Conservation (phyloP, 2,888 invertebrate species). For the Cordilura impudica region DNA sequence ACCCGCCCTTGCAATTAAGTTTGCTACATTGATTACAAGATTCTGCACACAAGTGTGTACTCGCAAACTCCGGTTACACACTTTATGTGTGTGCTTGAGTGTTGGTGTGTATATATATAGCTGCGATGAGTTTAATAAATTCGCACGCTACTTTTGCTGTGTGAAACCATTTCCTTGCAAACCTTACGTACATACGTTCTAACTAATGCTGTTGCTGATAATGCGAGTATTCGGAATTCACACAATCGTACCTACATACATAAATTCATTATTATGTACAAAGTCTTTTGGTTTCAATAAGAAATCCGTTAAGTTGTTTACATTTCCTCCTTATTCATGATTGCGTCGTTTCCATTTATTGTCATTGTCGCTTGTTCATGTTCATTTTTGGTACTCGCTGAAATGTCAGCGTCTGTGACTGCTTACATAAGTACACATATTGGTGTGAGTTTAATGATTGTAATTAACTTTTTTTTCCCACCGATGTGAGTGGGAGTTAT, state of each 20-base stretch:
- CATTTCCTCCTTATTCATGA: conserved; percentile 55
- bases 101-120: conserved; percentile 6
- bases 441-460: conserved; percentile 41
- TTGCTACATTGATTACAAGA: conserved; percentile 51
- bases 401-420: conserved; percentile 1
- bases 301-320: conserved; percentile 61
- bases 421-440: background rate
- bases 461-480: conserved; percentile 55
- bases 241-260: background rate
- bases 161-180: conserved; percentile 38
- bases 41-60: conserved; percentile 49
- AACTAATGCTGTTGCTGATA: conserved; percentile 21
- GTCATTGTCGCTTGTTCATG: conserved; percentile 22
- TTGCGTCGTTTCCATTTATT: conserved; percentile 23
- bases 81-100: background rate
- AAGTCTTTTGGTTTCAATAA: conserved; percentile 46
- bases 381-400: conserved; percentile 39
- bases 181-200: background rate
- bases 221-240: conserved; percentile 14
- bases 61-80: conserved; percentile 42
- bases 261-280: background rate
- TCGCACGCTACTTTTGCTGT: conserved; percentile 52
- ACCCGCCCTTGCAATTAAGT: conserved; percentile 59
- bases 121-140: conserved; percentile 49
- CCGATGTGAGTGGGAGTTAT: conserved; percentile 31